Evolutionary conservation across 2,888 invertebrate genomes (phyloP), one percentile per base, ranked within the genome.

Genomic region (Eulithis prunata): DNA sequence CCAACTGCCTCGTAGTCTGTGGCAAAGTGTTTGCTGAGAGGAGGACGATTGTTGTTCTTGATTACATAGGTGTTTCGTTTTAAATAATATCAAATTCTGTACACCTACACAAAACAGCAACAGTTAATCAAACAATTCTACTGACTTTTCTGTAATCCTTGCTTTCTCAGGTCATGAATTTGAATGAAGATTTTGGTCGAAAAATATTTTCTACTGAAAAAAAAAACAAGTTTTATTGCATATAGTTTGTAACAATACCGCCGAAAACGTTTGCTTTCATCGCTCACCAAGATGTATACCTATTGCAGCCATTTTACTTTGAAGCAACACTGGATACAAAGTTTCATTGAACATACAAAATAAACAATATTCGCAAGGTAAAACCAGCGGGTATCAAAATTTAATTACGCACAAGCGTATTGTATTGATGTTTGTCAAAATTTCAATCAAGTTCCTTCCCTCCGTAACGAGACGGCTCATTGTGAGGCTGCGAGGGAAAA

Each of bases 401-500:
- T 14, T 65, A 65, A 65, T 62, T 59, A 69, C 67, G 67, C 57
- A 46, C 59, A n/a, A 60, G 67, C 65, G 54, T 53, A 68, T 65
- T 62, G 64, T 73, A 68, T 73, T 71, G 72, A 73, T 71, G 71
- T 72, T 70, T 71, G 70, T 71, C 70, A 69, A 72, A 74, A 66
- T 75, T 76, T 75, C 79, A 84, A 85, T 81, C 79, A 84, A 79
- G 71, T 69, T 71, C 61, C 47, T 62, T 62, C 66, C 61, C 61
- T 63, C 57, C 64, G 54, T 59, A 59, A 64, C 57, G 58, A 52
- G 62, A 65, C 68, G 62, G 75, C 79, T 70, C 76, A 75, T 78
- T 77, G 79, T 76, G 58, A 62, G 80, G 86, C 58, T 64, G 60
- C 45, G 68, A 75, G 81, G 86, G 84, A 90, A 89, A 90, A 90